Base-by-base conservation (phyloP, 2,797 vertebrate genomes). In the Chrosomus eos region DNA sequence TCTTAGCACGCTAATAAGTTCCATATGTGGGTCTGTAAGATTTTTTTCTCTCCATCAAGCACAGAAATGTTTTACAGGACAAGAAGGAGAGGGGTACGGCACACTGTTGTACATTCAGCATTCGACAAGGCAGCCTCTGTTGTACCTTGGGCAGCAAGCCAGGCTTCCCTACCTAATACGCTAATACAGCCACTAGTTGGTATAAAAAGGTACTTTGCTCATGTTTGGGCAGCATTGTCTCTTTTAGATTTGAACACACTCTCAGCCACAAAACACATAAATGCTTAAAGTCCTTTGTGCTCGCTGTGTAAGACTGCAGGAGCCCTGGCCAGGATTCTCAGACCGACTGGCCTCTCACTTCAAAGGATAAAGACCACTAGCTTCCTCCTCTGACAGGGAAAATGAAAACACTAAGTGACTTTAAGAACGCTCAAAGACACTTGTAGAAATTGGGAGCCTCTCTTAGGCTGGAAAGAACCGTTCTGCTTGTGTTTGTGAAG, bases 51-150 rank as follows among this genome's bases (percentile, higher is more conserved):
- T 72, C 38, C 33, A 64, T 68, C 72, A 86, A 81, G 79, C 67
- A 85, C 33, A 83, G 90, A 92, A 96, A 96, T 95, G 93, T 95
- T 96, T 96, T 95, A 93, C 95, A 76, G 92, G 94, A 96, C 94
- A 92, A 92, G 55, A 72, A 80, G 94, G 91, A 89, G 79, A 7
- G 93, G 94, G 93, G 89, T 93, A 89, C 86, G 89, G 93, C 95
- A 95, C 92, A 90, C 92, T 93, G 93, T 95, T 95, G 94, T 93
- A 94, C 94, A 96, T 95, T 96, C 95, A 95, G 93, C 94, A 94
- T 96, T 96, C 94, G 94, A 96, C 95, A 96, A 96, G 95, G 95
- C 94, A 91, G 92, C 94, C 95, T 95, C 95, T 96, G 95, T 97
- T 96, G 94, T 92, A 94, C 93, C 95, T 95, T 94, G 95, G 96